Evolutionary conservation across 1,140 invertebrate species (phyloP), one percentile per base, ranked within the genome.

Genomic region (Scaptomyza hsui): DNA sequence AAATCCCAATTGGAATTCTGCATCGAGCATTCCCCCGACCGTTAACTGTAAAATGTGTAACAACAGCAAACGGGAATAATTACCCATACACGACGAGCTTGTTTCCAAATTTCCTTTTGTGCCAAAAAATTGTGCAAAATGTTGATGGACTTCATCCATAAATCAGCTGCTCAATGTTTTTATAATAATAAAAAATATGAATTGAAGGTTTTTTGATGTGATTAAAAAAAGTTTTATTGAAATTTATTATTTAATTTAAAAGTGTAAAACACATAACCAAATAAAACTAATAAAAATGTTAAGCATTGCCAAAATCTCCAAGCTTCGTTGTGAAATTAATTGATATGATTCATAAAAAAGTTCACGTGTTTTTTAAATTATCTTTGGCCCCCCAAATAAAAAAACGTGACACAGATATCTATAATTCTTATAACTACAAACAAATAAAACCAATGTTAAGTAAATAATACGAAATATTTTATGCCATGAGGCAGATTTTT

Each of bases 41-140:
- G 24, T 35, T 12, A 35, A 12, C 9, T 35, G 37, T 21, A 16
- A 56, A 42, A 26, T 47, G 44, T 19, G 5, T 21, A 26, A 41
- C 19, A 39, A 47, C 7, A 42, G 53, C 18, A 55, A 52, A 60
- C 16, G 19, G 13, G 18, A 51, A 26, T 42, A 64, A 24, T 39
- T 52, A 52, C 32, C 35, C 18, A 48, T 6, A 24, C 47, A 9
- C 9, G 32, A n/a, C 32, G 12, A 24, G 24, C 24, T 24, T 41
- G 29, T 59, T 57, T 13, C 63, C 13, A 69, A 48, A 65, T 72
- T 59, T 57, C 51, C 53, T 35, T 57, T 71, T 64, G 61, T 63
- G 59, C 59, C 51, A 49, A 47, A 62, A 61, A 48, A 48, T 65
- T 57, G 61, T 39, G 68, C 19, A 53, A 67, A 60, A 53, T n/a